Evolutionary conservation across 2,888 invertebrate species (phyloP), one percentile per base, ranked within the genome.

Genomic region (Drosophila neoperkinsi): DNA sequence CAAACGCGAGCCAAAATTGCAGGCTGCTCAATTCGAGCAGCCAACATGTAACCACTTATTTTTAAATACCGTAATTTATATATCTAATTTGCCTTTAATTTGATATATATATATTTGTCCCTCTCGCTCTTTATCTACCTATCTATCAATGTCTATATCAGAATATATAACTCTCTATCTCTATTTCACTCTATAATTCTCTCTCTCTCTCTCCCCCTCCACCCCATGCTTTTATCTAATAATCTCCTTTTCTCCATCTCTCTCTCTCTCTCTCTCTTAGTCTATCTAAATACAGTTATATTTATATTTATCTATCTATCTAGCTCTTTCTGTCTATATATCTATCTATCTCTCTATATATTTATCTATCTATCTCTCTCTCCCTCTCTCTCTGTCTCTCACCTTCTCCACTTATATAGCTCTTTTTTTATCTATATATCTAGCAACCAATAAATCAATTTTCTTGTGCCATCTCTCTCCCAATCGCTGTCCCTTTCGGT

Each of bases 1-100:
- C 65, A 41, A 62, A 21, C 21, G 43, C 38, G 41, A 28, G 38
- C 43, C n/a, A 16, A 4, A 11, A 30, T 5, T 10, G n/a, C 18
- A 57, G 50, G 74, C 46, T 13, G n/a, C 38, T 63, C 9, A 7
- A 41, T 51, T 77, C 6, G 5, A 11, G 16, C 1, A 36, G 4
- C 0, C 59, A 43, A 11, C 25, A 21, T 52, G 72, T 30, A 31
- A 28, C 56, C 25, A 21, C 5, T 4, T 10, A 2, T 11, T 53
- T 13, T 16, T 7, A 28, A 6, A 11, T 25, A 25, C 7, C 7
- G 9, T 25, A 16, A 46, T 46, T 46, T 4, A 7, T 7, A 16
- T 25, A 7, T 46, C 4, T 4, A 46, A 46, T 9, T 46, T 7
- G 7, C 46, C 1, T 13, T 21, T 4, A 13, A 13, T 7, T 9